Conservation (phyloP, 2,888 invertebrate genomes). For the Gymnosoma rotundatum region DNA sequence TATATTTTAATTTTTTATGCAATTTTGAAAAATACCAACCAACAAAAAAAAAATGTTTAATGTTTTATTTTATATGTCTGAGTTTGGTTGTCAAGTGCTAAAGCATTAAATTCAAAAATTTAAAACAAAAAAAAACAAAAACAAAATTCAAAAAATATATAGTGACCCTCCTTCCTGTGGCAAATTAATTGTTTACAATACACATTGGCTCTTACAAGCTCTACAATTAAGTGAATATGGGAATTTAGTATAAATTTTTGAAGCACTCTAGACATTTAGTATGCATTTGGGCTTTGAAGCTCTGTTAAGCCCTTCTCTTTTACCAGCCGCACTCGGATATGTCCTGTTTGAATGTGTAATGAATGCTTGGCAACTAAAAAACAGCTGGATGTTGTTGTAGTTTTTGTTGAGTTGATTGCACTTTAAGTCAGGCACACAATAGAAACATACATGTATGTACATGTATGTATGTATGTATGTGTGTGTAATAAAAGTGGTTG, state of each 20-base stretch:
- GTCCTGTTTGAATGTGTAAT: neutral
- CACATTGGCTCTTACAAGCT: constrained; percentile 17
- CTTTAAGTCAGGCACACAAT: constrained; percentile 55
- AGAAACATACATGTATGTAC: neutral
- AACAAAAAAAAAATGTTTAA: constrained; percentile 19
- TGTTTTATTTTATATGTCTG: constrained; percentile 64
- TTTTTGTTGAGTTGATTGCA: constrained; percentile 66
- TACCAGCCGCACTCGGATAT: neutral
- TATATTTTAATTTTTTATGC: constrained; percentile 1
- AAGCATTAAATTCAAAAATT: constrained; percentile 67
- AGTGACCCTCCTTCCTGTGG: constrained; percentile 31
- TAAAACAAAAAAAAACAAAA: constrained; percentile 46
- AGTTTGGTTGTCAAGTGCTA: constrained; percentile 68
- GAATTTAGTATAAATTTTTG: constrained; percentile 63
- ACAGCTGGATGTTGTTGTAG: constrained; percentile 29
- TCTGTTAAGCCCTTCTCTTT: neutral
- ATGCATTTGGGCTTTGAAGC: constrained; percentile 22
- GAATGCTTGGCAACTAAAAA: constrained; percentile 62
- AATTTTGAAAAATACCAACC: constrained; percentile 18
- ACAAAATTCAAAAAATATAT: constrained; percentile 22
- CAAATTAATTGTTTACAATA: constrained; percentile 46
- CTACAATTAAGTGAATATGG: constrained; percentile 51
- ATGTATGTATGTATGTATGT: neutral
- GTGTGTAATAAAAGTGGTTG: constrained; percentile 36
- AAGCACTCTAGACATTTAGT: constrained; percentile 48